phyloP scores from a whole-genome alignment of 1,140 invertebrate species.

The Drosophila chauvacae region DNA sequence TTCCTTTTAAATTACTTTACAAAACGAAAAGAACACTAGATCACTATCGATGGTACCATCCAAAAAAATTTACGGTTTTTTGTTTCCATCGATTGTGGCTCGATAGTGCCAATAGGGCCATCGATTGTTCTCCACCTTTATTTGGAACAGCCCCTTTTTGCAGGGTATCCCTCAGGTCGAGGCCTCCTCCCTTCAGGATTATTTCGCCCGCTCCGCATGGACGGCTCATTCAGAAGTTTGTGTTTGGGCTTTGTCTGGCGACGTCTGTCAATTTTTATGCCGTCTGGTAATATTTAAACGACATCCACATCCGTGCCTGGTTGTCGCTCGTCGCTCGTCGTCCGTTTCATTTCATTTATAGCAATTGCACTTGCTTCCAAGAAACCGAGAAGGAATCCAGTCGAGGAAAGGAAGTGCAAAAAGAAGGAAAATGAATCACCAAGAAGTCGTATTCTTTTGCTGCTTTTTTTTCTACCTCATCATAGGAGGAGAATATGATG shows the following conservation, averaged over 20 bases:
- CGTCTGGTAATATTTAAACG: constrained; percentile 79
- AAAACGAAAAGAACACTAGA: too few species aligned
- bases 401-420: constrained; percentile 21
- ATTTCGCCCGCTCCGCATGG: constrained; percentile 19
- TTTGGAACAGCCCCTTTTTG: background rate
- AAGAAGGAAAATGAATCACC: constrained; percentile 48
- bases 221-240: constrained; percentile 59
- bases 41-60: too few species aligned
- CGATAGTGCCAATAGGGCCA: too few species aligned
- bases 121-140: too few species aligned
- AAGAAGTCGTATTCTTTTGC: constrained; percentile 28
- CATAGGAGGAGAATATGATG: constrained; percentile 29
- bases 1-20: too few species aligned
- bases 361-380: constrained; percentile 78
- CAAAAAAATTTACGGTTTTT: too few species aligned
- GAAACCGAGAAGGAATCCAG: constrained; percentile 45
- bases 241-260: constrained; percentile 66
- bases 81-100: too few species aligned
- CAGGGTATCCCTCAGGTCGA: constrained; percentile 1
- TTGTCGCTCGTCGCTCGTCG: constrained; percentile 45
- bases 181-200: background rate
- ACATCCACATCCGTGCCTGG: constrained; percentile 72
- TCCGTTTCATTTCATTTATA: constrained; percentile 52
- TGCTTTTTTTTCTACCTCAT: constrained; percentile 15
- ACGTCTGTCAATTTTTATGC: constrained; percentile 80